phyloP scores from a whole-genome alignment of 1,140 invertebrate genomes.

The Neomicropteryx cornuta region DNA sequence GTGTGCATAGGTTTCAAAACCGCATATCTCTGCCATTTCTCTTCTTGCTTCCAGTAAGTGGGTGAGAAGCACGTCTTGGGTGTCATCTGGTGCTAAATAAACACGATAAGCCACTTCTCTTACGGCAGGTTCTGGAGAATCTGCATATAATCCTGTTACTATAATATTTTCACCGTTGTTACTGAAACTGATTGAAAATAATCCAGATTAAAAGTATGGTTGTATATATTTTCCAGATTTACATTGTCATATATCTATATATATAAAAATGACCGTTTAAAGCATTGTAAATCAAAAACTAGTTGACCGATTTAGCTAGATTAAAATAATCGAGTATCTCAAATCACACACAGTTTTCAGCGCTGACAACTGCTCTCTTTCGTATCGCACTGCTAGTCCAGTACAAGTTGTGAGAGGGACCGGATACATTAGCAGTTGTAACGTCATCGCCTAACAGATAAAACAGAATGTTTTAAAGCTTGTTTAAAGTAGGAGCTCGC shows the following conservation, averaged over 20 bases:
- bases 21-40: constrained; percentile 73
- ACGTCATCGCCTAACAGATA: too few species aligned
- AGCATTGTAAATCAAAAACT: not conserved
- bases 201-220: not conserved
- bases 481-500: too few species aligned
- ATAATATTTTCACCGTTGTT: constrained; percentile 59
- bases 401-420: too few species aligned
- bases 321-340: too few species aligned
- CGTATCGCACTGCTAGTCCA: too few species aligned
- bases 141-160: constrained; percentile 70
- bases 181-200: constrained; percentile 51
- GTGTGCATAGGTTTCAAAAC: constrained; percentile 80
- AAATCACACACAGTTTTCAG: too few species aligned
- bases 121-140: constrained; percentile 64
- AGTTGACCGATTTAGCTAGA: not conserved
- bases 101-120: constrained; percentile 83
- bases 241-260: constrained; percentile 1
- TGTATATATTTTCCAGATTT: not conserved
- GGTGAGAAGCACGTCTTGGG: constrained; percentile 66
- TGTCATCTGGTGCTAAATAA: constrained; percentile 67
- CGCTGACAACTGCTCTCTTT: too few species aligned
- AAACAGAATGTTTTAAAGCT: too few species aligned
- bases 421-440: too few species aligned
- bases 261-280: constrained; percentile 6
- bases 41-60: constrained; percentile 62